These are phyloP conservation scores for Bimastos eiseni DNA, from an alignment of 2,888 invertebrate genomes.

Conservation along the genomic window DNA sequence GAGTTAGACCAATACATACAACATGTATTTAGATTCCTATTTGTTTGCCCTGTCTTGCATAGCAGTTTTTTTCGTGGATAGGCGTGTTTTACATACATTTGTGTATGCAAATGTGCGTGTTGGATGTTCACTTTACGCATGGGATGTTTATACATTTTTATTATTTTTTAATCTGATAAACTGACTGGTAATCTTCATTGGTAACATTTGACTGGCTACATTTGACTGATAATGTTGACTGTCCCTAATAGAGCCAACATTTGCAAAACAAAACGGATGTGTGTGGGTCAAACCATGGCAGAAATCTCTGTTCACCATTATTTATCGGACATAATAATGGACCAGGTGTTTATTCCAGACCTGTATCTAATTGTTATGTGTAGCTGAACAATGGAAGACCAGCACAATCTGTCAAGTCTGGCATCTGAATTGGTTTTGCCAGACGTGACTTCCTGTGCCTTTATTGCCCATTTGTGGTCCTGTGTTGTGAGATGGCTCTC, in stretches of 20 bases:
- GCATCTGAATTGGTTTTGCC: not conserved
- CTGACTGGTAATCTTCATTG: too few species aligned
- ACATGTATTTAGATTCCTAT: not conserved
- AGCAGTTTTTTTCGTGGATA: not conserved
- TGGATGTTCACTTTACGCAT: not conserved
- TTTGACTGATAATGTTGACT: too few species aligned
- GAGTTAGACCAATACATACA: not conserved
- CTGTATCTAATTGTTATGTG: not conserved
- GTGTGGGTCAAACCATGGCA: not conserved
- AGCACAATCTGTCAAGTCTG: not conserved
- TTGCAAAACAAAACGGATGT: not conserved
- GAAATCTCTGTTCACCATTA: too few species aligned
- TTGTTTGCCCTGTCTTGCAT: not conserved
- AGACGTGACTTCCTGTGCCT: not conserved
- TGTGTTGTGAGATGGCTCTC: not conserved
- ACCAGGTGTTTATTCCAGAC: not conserved
- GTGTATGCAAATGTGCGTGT: not conserved
- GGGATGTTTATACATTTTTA: too few species aligned
- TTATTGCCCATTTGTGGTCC: not conserved
- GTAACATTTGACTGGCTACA: too few species aligned
- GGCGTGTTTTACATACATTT: not conserved
- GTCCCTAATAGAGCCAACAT: not conserved
- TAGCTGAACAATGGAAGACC: not conserved
- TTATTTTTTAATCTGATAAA: too few species aligned
- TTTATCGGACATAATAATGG: too few species aligned